These are phyloP conservation scores for Sinosuthora webbiana DNA, from an alignment of 2,113 vertebrate genomes.

Conservation along the genomic window DNA sequence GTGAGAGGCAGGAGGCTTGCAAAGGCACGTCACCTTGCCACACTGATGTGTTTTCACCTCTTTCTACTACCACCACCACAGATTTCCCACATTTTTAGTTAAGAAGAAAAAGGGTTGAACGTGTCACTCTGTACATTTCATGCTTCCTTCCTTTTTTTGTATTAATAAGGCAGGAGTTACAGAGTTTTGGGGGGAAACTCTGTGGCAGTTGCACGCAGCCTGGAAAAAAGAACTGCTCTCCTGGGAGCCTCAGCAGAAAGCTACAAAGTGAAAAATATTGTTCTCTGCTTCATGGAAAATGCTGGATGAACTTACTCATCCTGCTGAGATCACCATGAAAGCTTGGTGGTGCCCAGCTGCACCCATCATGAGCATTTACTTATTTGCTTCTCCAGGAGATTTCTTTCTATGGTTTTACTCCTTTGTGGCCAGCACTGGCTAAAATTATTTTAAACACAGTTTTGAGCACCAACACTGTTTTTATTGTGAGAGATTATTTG, in stretches of 20 bases:
- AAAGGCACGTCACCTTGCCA: background rate
- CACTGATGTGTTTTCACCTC: background rate
- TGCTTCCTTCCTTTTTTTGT: slow-evolving; percentile 23
- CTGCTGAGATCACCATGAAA: background rate
- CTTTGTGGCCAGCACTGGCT: background rate
- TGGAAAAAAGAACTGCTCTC: background rate
- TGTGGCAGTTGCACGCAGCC: background rate
- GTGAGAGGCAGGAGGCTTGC: background rate
- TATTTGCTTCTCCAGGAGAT: background rate
- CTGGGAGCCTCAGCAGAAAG: background rate
- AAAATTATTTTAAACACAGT: background rate
- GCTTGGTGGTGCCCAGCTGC: background rate
- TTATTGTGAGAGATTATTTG: background rate
- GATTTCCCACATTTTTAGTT: background rate
- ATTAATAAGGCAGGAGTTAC: background rate
- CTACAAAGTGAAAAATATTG: background rate
- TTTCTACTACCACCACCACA: background rate
- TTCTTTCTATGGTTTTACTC: background rate
- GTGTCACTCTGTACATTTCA: background rate
- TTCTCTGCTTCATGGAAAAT: slow-evolving; percentile 7
- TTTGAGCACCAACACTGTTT: background rate
- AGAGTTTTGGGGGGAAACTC: background rate
- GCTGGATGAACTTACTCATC: background rate
- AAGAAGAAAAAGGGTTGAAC: background rate
- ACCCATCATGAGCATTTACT: background rate